Evolutionary conservation across 2,888 invertebrate species (phyloP).

Genomic region (Deladenus siricidicola): DNA sequence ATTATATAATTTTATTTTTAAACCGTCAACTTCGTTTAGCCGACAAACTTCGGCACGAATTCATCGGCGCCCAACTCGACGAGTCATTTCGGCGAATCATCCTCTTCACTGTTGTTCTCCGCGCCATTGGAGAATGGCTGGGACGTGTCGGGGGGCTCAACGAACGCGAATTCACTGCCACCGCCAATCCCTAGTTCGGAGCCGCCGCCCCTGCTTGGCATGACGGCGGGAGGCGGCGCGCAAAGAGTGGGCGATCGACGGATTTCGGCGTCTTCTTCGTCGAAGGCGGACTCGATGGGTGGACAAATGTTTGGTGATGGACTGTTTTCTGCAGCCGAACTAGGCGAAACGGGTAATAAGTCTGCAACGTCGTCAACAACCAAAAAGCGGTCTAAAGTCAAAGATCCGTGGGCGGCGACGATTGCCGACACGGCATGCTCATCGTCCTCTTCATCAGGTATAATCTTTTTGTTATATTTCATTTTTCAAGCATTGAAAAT

Average conservation of each 20-base stretch:
- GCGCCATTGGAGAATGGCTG: too few species aligned
- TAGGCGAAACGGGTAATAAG: background rate
- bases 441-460: background rate
- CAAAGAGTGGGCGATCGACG: background rate
- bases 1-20: too few species aligned
- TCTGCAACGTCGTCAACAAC: background rate
- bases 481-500: background rate
- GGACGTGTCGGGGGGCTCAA: too few species aligned
- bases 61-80: background rate
- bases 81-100: background rate
- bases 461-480: background rate
- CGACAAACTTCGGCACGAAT: background rate
- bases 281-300: too few species aligned
- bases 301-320: slow-evolving; percentile 11
- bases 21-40: background rate
- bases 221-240: background rate
- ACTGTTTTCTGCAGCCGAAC: slow-evolving; percentile 10
- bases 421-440: background rate
- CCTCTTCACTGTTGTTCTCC: background rate
- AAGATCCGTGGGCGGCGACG: background rate
- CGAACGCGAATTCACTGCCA: too few species aligned
- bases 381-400: background rate
- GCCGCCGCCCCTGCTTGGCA: slow-evolving; percentile 15
- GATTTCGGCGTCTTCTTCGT: background rate
- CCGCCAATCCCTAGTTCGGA: slow-evolving; percentile 18